Conservation (phyloP, 2,888 invertebrate species). For the Dasysyrphus albostriatus region DNA sequence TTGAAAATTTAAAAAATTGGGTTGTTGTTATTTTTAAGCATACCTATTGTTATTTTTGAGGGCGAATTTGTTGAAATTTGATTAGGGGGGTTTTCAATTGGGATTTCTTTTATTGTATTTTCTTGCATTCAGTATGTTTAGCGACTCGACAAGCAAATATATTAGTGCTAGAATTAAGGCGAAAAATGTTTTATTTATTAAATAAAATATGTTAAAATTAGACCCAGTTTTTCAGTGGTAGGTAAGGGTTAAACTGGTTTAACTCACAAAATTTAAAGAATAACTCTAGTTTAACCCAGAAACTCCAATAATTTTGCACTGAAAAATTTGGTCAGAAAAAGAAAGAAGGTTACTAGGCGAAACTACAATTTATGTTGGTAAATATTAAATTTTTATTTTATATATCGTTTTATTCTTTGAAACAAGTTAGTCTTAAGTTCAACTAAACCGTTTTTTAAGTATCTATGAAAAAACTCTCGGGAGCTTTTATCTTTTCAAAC, state of each 20-base stretch:
- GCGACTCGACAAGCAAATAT: background rate
- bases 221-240: too few relatives aligned
- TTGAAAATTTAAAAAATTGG: background rate
- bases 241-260: too few relatives aligned
- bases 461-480: background rate
- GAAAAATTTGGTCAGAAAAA: too few relatives aligned
- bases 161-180: background rate
- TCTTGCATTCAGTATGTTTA: background rate
- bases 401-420: background rate
- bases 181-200: background rate
- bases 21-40: background rate
- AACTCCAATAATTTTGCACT: too few relatives aligned
- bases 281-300: too few relatives aligned
- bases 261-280: too few relatives aligned
- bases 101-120: background rate
- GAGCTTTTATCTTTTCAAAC: background rate
- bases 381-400: background rate
- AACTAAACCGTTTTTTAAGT: background rate
- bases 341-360: too few relatives aligned
- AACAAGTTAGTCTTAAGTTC: background rate
- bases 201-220: background rate
- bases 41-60: background rate
- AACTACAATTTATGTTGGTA: background rate
- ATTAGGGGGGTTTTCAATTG: background rate
- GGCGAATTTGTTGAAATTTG: background rate